Conservation (phyloP, 1,140 invertebrate genomes). For the Sitobion miscanthi region DNA sequence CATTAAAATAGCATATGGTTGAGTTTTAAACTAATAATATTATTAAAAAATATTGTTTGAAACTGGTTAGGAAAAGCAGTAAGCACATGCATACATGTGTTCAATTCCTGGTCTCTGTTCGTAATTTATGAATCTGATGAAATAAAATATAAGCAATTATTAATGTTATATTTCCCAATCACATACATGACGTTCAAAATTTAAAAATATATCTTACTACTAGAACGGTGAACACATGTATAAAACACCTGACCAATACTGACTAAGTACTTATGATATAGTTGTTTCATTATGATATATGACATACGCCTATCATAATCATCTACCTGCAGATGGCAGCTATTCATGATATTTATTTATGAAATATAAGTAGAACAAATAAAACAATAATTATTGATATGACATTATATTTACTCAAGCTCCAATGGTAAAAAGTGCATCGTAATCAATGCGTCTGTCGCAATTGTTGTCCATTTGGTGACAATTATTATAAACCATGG, state of each 20-base stretch:
- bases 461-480: too few species aligned
- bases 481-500: too few species aligned
- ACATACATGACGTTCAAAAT: neutral
- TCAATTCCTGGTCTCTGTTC: neutral
- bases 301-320: too few species aligned
- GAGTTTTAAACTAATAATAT: neutral
- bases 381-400: neutral
- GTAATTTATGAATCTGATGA: slow-evolving; percentile 9
- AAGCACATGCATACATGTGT: neutral
- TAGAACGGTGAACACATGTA: neutral
- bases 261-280: neutral
- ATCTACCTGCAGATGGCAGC: neutral
- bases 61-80: neutral
- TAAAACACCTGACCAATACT: neutral
- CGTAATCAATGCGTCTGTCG: too few species aligned
- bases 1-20: neutral
- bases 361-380: neutral
- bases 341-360: neutral
- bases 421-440: neutral
- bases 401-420: neutral
- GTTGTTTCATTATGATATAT: too few species aligned
- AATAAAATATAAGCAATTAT: neutral
- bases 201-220: neutral
- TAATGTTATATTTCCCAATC: neutral
- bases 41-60: neutral